Percentiles rank a stretch among this genome's conserved stretches.
These are phyloP conservation scores for Himalopsyche tibetana DNA, from an alignment of 2,888 invertebrate genomes.

Conservation along the genomic window DNA sequence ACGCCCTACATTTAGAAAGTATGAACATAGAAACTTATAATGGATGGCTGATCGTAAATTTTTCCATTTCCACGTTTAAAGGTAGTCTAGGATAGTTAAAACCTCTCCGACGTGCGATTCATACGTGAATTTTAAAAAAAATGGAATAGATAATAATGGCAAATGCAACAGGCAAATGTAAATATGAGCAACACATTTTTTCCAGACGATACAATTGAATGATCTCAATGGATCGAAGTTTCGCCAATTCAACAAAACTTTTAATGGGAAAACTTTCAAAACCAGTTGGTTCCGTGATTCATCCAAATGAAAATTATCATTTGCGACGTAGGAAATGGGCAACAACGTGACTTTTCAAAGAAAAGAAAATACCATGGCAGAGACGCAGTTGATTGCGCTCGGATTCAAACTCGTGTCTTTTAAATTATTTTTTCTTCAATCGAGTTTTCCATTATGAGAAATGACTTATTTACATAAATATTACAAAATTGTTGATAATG, in stretches of 20 bases:
- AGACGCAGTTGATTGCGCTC: not conserved
- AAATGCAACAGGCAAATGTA: not conserved
- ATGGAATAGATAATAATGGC: no score
- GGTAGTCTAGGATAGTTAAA: no score
- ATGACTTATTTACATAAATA: no score
- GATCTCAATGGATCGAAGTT: conserved; percentile 24
- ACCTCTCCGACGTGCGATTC: no score
- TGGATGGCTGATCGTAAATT: no score
- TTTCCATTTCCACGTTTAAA: no score
- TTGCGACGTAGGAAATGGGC: not conserved
- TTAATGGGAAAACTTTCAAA: conserved; percentile 42
- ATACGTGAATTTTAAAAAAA: no score
- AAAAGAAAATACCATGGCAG: not conserved
- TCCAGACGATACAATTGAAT: not conserved
- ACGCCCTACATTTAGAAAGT: no score
- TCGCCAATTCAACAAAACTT: conserved; percentile 3
- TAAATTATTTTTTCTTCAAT: not conserved
- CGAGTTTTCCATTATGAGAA: not conserved
- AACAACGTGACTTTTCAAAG: conserved; percentile 16
- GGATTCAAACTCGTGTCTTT: not conserved
- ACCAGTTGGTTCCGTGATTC: not conserved
- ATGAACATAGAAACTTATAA: no score
- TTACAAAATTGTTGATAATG: no score
- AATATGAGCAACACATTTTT: not conserved
- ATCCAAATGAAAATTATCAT: conserved; percentile 34